Conservation (phyloP, 2,113 vertebrate species). For the Dipodomys stephensi region DNA sequence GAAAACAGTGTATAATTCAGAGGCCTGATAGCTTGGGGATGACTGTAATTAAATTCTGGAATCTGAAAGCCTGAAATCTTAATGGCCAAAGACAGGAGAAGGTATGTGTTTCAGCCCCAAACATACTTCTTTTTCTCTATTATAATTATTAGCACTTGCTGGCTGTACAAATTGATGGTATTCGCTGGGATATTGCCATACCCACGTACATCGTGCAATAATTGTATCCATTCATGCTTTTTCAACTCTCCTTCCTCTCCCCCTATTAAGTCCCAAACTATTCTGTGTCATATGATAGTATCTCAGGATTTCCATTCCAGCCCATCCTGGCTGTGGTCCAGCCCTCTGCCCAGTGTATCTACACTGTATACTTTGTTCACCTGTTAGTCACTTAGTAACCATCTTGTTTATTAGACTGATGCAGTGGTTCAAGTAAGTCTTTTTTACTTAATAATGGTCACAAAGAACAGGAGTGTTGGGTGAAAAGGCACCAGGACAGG, state of each 20-base stretch:
- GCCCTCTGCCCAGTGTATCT: no score
- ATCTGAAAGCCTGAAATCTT: neutral
- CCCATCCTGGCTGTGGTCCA: no score
- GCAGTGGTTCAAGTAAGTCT: neutral
- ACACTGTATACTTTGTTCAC: neutral
- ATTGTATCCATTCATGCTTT: neutral
- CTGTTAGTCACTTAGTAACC: neutral
- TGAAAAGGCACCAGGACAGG: neutral
- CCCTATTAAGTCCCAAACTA: neutral
- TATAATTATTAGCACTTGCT: neutral
- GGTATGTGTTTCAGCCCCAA: neutral
- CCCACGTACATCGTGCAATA: neutral
- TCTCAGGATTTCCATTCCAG: neutral
- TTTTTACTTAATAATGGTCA: neutral
- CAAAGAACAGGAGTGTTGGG: neutral
- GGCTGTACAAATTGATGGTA: neutral
- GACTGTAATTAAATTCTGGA: neutral
- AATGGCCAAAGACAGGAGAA: neutral
- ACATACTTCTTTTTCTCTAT: neutral
- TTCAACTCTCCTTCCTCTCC: no score
- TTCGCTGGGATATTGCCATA: neutral
- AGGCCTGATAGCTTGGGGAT: neutral
- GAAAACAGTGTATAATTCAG: neutral
- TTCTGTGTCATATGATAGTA: neutral
- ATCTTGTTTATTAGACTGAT: neutral